Conservation (phyloP, 64 coral and sea anemone species). For the Hydrozoanthus tunicans region DNA sequence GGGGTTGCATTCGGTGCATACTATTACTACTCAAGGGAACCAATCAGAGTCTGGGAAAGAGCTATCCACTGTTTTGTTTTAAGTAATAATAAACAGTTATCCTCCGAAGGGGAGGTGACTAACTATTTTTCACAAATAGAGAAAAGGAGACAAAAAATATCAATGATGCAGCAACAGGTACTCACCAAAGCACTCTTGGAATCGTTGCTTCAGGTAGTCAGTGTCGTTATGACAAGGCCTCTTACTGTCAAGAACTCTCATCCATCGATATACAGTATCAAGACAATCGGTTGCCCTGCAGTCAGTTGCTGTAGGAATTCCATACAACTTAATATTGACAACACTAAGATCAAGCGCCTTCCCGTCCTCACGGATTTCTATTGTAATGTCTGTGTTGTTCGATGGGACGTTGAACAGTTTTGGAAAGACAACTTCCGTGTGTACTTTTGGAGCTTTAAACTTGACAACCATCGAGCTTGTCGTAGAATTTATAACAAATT, state of each 20-base stretch:
- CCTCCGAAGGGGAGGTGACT: no score
- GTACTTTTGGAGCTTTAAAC: background rate
- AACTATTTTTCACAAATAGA: no score
- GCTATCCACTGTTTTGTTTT: no score
- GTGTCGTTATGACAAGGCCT: background rate
- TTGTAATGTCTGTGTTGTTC: constrained; percentile 24
- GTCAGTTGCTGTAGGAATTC: background rate
- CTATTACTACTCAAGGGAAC: no score
- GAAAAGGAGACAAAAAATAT: background rate
- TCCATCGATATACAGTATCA: background rate
- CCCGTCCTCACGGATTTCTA: background rate
- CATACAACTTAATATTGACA: background rate
- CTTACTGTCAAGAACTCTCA: background rate
- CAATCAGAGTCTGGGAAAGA: no score
- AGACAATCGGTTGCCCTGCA: constrained; percentile 22
- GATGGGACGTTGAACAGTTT: background rate
- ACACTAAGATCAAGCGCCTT: background rate
- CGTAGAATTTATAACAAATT: constrained; percentile 7
- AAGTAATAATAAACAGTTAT: no score
- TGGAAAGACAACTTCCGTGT: background rate
- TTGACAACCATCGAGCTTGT: background rate
- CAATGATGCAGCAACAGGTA: background rate
- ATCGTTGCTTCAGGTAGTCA: background rate
- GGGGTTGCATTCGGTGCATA: no score
- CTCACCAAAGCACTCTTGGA: background rate